Percentiles rank a stretch among this genome's conserved stretches.
phyloP scores from a whole-genome alignment of 1,140 invertebrate species.

The Aplysia californica region DNA sequence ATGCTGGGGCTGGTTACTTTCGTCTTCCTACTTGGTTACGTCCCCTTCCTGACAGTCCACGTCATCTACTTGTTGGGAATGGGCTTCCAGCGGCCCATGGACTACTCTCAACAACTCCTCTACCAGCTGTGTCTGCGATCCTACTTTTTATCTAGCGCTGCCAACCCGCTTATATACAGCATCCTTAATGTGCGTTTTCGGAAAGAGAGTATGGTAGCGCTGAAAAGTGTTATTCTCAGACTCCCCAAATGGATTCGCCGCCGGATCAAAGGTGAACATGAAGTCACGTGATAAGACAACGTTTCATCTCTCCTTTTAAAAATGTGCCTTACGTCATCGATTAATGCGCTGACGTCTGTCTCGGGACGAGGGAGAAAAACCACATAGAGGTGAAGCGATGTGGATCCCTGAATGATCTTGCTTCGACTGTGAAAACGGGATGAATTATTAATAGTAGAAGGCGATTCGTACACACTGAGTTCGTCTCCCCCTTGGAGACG shows the following conservation, averaged over 20 bases:
- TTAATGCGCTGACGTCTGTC: too few relatives aligned
- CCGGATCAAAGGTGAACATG: neutral
- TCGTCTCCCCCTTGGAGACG: too few relatives aligned
- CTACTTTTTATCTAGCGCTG: constrained; percentile 29
- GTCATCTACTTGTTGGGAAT: constrained; percentile 12
- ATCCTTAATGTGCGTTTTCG: constrained; percentile 27
- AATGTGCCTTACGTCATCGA: too few relatives aligned
- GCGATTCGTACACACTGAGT: too few relatives aligned
- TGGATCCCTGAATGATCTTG: too few relatives aligned
- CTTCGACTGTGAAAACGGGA: too few relatives aligned
- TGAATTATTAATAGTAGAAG: too few relatives aligned
- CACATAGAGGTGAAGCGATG: too few relatives aligned
- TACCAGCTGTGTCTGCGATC: constrained; percentile 31
- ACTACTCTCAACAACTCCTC: constrained; percentile 12
- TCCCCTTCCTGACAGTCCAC: constrained; percentile 27
- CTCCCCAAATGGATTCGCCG: neutral
- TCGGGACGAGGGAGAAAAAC: too few relatives aligned
- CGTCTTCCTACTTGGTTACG: constrained; percentile 23
- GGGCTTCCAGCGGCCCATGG: constrained; percentile 10
- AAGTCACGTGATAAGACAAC: neutral
- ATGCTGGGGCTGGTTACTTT: constrained; percentile 32
- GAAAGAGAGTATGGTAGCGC: constrained; percentile 24
- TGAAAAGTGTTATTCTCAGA: constrained; percentile 8
- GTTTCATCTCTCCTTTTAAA: too few relatives aligned
- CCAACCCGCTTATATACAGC: constrained; percentile 35